A percentile compares a stretch with the other conserved stretches of the same genome.
Evolutionary conservation across 30 jellyfish, hydroid and myxozoan species (phyloP).

Genomic region (Catostylus mosaicus): DNA sequence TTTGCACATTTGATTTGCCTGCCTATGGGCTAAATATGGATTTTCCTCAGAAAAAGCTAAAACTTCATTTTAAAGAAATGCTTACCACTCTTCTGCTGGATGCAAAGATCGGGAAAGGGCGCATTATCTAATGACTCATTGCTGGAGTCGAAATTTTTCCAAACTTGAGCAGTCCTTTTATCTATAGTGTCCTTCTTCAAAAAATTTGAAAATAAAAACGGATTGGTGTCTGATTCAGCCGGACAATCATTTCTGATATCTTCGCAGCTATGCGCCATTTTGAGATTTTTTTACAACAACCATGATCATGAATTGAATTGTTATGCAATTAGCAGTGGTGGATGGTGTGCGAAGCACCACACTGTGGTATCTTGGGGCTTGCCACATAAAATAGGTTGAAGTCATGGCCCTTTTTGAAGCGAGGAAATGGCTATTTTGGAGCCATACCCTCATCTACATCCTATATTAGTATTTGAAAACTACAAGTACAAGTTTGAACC

Average conservation of each 20-base stretch:
- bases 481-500: too few relatives aligned
- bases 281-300: neutral
- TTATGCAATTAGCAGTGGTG: too few relatives aligned
- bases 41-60: neutral
- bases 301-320: too few relatives aligned
- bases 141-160: constrained; percentile 60
- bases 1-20: too few relatives aligned
- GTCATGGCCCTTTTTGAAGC: too few relatives aligned
- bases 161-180: constrained; percentile 36
- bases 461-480: too few relatives aligned
- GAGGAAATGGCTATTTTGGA: too few relatives aligned
- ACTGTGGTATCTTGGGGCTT: too few relatives aligned
- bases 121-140: constrained; percentile 68
- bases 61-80: neutral
- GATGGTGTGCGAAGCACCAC: too few relatives aligned
- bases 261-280: constrained; percentile 80
- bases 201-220: constrained; percentile 72
- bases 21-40: too few relatives aligned
- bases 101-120: constrained; percentile 60
- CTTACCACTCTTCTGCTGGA: neutral
- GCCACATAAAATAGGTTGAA: too few relatives aligned
- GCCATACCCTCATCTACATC: too few relatives aligned
- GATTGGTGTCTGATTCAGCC: constrained; percentile 49
- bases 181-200: constrained; percentile 42
- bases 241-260: constrained; percentile 38